Evolutionary conservation across 2,888 invertebrate genomes (phyloP), one percentile per base, ranked within the genome.

Genomic region (Polyommatus icarus): DNA sequence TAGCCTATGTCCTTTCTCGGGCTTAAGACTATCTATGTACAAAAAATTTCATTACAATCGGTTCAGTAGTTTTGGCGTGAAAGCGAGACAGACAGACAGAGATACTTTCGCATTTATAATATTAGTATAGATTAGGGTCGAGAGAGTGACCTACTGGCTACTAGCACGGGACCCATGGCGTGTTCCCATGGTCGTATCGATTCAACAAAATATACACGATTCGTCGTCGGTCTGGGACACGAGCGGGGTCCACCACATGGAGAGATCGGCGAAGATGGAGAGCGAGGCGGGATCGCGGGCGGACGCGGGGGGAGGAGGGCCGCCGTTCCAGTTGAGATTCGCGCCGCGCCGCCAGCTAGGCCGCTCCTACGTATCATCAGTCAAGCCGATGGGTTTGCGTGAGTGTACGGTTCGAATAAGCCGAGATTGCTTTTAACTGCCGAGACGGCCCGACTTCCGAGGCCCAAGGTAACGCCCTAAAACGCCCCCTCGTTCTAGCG

Each of bases 271-370:
- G 54, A 1, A 54, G 18, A 18, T 54, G 54, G 54, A 18, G 54
- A 76, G 75, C 76, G 46, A 76, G 75, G 73, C 40, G 36, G 18
- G 15, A 61, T 71, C 46, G 18, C 54, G 54, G 54, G 18, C 54
- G 18, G 18, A 54, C 18, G 54, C 54, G 15, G 54, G 54, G 15
- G 12, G 76, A 78, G 75, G 61, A 6, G 86, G 36, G 79, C 85
- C 84, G 79, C 87, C 91, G 77, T 93, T 93, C 84, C 91, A 91
- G 85, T 84, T 93, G 79, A 88, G 91, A 8, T 93, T 93, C 59
- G 77, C 77, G 20, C 77, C 72, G 6, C 77, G 40, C 12, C 72
- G 77, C 36, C 77, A 77, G 20, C 77, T 71, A 72, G 77, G 77
- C 3, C 77, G 77, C 24, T 77, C 77, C 20, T 77, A 73, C 59